Evolutionary conservation across 2,113 vertebrate species (phyloP).

Genomic region (Lasiurus cinereus): DNA sequence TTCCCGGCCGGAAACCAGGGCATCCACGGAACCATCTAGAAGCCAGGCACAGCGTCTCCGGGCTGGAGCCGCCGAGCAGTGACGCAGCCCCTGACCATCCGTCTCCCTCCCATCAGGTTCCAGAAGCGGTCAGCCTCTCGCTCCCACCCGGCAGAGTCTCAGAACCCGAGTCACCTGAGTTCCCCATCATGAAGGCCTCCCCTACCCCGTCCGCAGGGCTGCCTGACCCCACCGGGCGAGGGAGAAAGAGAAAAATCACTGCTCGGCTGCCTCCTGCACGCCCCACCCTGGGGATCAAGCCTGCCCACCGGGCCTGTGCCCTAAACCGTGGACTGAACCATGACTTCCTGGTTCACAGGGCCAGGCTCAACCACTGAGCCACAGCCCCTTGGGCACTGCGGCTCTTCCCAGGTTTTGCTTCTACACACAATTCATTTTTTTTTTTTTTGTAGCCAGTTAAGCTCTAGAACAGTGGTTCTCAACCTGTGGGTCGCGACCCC

Average conservation of each 20-base stretch:
- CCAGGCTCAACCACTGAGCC: too few species aligned
- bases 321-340: too few species aligned
- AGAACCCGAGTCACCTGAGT: neutral
- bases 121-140: neutral
- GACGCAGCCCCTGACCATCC: neutral
- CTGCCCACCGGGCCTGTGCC: too few species aligned
- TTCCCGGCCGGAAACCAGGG: neutral
- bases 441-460: slow-evolving; percentile 69
- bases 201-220: neutral
- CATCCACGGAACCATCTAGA: accelerated
- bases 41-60: neutral
- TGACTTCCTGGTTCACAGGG: too few species aligned
- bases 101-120: too few species aligned
- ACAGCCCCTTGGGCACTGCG: slow-evolving; percentile 61
- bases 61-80: neutral
- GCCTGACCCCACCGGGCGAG: neutral
- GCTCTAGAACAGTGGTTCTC: slow-evolving; percentile 14
- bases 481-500: too few species aligned
- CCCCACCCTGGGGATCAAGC: too few species aligned
- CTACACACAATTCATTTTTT: slow-evolving; percentile 61
- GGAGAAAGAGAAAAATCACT: neutral
- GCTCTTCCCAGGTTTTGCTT: slow-evolving; percentile 86
- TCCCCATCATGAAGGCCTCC: too few species aligned
- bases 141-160: neutral
- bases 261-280: too few species aligned